phyloP scores from a whole-genome alignment of 2,888 invertebrate species.

The Caenorhabditis afra region DNA sequence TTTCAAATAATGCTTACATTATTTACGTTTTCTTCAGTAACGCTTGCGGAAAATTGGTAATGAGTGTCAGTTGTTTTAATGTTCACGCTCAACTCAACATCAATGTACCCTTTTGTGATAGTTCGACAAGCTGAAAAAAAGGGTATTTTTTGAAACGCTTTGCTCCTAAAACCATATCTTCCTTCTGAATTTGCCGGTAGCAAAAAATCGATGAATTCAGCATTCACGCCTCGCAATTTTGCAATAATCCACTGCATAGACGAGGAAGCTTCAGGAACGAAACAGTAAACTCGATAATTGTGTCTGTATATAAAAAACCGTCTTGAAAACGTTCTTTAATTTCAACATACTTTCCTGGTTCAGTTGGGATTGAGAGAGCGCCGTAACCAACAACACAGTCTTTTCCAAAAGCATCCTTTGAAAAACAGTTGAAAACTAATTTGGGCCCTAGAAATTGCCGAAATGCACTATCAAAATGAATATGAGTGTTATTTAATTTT shows the following conservation, averaged over 20 bases:
- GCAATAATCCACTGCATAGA: constrained; percentile 30
- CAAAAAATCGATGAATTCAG: constrained; percentile 48
- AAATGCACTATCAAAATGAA: too few relatives aligned
- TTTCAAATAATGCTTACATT: too few relatives aligned
- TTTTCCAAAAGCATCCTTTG: constrained; percentile 30
- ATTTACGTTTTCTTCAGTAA: neutral
- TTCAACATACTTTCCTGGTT: constrained; percentile 45
- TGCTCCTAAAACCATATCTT: constrained; percentile 29
- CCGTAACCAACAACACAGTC: constrained; percentile 46
- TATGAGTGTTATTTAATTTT: too few relatives aligned
- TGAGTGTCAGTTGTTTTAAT: constrained; percentile 20
- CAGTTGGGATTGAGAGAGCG: constrained; percentile 25
- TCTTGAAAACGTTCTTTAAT: neutral
- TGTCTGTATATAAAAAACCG: constrained; percentile 24
- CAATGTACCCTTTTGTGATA: constrained; percentile 40
- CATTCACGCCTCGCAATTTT: constrained; percentile 28
- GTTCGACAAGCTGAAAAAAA: constrained; percentile 35
- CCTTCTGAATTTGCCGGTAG: constrained; percentile 41
- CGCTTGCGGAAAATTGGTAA: neutral
- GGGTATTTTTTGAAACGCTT: neutral
- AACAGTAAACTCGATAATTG: constrained; percentile 36
- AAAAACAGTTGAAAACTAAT: constrained; percentile 35
- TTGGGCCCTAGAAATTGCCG: constrained; percentile 49
- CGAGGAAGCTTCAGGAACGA: constrained; percentile 47
- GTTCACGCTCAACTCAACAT: constrained; percentile 37